Percentiles rank a stretch among this genome's conserved stretches.
Conservation (phyloP, 64 coral and sea anemone genomes). For the Pocillopora verrucosa region DNA sequence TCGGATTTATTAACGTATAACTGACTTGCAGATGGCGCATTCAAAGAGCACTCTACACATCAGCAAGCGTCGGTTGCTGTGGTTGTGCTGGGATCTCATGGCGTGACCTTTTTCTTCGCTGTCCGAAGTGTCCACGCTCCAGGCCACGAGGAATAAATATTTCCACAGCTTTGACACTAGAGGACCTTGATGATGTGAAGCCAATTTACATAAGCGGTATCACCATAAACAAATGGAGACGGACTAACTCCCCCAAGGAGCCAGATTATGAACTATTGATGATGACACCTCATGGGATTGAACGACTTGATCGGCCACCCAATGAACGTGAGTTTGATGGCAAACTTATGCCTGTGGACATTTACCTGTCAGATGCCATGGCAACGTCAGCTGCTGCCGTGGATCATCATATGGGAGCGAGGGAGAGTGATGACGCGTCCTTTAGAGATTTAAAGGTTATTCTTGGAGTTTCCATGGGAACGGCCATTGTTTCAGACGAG, state of each 20-base stretch:
- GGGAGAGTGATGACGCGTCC: neutral
- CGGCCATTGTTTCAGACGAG: slow-evolving; percentile 18
- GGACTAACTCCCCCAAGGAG: neutral
- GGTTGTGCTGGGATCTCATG: slow-evolving; percentile 30
- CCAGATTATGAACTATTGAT: slow-evolving; percentile 29
- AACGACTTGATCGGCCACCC: slow-evolving; percentile 17
- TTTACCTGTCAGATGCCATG: slow-evolving; percentile 36
- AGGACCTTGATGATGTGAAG: slow-evolving; percentile 44
- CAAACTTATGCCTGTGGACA: slow-evolving; percentile 23
- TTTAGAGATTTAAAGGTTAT: slow-evolving; percentile 41
- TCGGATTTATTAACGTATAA: neutral
- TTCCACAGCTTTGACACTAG: slow-evolving; percentile 7
- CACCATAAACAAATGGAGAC: slow-evolving; percentile 37
- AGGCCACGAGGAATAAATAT: neutral
- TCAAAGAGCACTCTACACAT: slow-evolving; percentile 21
- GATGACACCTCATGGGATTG: slow-evolving; percentile 30
- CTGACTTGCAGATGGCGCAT: slow-evolving; percentile 28
- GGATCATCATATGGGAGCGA: slow-evolving; percentile 37
- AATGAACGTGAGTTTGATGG: slow-evolving; percentile 25
- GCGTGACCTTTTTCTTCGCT: slow-evolving; percentile 30
- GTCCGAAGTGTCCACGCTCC: neutral
- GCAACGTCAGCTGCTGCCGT: slow-evolving; percentile 43
- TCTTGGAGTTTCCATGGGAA: slow-evolving; percentile 37
- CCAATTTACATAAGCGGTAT: slow-evolving; percentile 32
- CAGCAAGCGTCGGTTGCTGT: neutral